Percentiles rank a stretch among this genome's conserved stretches.
Conservation (phyloP, 1,140 invertebrate genomes). For the Penaeus japonicus region DNA sequence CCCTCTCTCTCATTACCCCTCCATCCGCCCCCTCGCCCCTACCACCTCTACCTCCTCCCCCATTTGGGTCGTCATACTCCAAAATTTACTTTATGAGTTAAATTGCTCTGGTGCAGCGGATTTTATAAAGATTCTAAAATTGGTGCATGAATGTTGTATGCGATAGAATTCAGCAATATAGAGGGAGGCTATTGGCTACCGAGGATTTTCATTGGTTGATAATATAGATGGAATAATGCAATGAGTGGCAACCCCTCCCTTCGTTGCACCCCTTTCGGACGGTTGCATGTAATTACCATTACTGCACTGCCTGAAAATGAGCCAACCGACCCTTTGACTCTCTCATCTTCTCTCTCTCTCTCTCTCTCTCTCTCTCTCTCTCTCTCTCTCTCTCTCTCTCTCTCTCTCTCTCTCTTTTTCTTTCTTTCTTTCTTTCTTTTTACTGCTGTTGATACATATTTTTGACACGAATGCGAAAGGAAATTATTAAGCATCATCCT, state of each 20-base stretch:
- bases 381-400: constrained; percentile 49
- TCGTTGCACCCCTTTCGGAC: constrained; percentile 50
- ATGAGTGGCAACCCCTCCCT: constrained; percentile 37
- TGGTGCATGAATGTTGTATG: constrained; percentile 52
- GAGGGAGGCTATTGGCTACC: constrained; percentile 32
- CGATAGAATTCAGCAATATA: constrained; percentile 44
- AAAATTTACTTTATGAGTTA: constrained; percentile 55
- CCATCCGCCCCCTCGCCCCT: not conserved
- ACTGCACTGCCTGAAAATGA: constrained; percentile 56
- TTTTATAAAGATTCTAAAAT: constrained; percentile 52
- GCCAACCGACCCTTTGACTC: constrained; percentile 54
- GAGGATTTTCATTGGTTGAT: constrained; percentile 26
- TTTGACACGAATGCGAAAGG: not conserved
- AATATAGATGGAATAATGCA: constrained; percentile 40
- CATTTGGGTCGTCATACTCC: constrained; percentile 29
- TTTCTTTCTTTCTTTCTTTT: not conserved
- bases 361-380: constrained; percentile 54
- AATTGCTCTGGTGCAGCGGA: constrained; percentile 38
- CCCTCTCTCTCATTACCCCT: constrained; percentile 27
- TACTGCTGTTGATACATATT: not conserved
- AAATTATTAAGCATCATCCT: not conserved
- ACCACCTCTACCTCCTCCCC: constrained; percentile 11
- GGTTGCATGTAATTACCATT: constrained; percentile 56
- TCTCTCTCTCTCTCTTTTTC: constrained; percentile 42
- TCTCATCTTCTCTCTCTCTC: constrained; percentile 50